Evolutionary conservation across 23 tunicate genomes (phyloP), one percentile per base, ranked within the genome.

Genomic region (Ascidia mentula): DNA sequence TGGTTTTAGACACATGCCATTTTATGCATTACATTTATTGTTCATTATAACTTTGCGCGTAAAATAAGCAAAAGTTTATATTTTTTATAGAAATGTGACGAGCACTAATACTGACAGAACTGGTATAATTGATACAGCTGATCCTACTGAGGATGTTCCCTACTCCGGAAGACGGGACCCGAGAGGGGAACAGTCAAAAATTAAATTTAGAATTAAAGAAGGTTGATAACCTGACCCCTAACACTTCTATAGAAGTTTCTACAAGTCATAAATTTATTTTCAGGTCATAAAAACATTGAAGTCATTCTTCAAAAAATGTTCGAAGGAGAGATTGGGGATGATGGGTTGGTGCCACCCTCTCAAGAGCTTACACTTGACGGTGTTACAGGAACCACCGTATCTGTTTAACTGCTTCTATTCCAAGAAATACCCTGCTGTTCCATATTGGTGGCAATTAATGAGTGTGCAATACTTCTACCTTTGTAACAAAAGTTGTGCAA

Each of bases 251-350:
- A n/a, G n/a, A n/a, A n/a, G 15, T 42, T 42, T 42, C 15, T 42
- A 42, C 12, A 42, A 9, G 53, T 42, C 12, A 9, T 34, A 28
- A 20, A 31, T 13, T 73, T 77, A 12, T 15, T 9, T 72, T 40
- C 45, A 93, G 98, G 98, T 22, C 92, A 88, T 46, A 93, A 93
- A 79, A 93, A 93, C 60, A 90, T 93, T 20, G 98, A 93, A 77
- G 88, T 85, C 42, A 59, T 93, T 31, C 74, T 93, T 71, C 98
- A 93, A 76, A 45, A 89, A 73, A 84, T 93, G 93, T 93, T 93
- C 69, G 93, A 93, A 75, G 93, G 72, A 0, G 95, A 89, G 70
- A 31, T 89, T 7, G 83, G 46, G 74, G 60, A 42, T 30, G 69
- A 79, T 18, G 85, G 39, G 38, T 22, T 40, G 12, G 77, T 31